Conservation (phyloP, 2,113 vertebrate species). For the Paradisaea rubra region DNA sequence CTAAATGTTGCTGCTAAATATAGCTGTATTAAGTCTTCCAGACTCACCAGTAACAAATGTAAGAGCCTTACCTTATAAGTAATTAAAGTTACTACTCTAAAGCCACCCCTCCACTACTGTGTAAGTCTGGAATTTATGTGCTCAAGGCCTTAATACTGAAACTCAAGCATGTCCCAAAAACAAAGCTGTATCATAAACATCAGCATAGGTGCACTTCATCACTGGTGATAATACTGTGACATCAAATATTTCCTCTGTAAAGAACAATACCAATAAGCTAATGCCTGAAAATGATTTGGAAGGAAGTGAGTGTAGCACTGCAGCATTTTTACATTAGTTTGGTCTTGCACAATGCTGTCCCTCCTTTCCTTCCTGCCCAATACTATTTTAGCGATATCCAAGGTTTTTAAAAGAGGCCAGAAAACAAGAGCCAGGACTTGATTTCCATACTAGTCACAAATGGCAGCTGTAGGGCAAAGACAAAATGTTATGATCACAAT, state of each 20-base stretch:
- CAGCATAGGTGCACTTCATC: background rate
- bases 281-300: background rate
- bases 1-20: background rate
- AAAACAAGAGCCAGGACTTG: background rate
- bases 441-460: constrained; percentile 3
- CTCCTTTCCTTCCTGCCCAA: background rate
- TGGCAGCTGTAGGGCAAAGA: background rate
- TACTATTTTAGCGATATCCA: background rate
- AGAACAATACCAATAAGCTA: background rate
- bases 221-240: background rate
- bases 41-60: background rate
- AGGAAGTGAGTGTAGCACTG: background rate
- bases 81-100: background rate
- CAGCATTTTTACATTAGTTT: background rate
- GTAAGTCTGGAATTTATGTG: background rate
- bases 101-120: background rate
- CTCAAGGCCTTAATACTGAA: background rate
- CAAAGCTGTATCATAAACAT: background rate
- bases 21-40: background rate
- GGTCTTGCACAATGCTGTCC: background rate
- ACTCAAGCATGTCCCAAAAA: background rate
- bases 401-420: background rate
- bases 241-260: background rate
- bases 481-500: constrained; percentile 1
- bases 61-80: background rate